phyloP scores from a whole-genome alignment of 2,113 vertebrate species.

The Stegostoma tigrinum region DNA sequence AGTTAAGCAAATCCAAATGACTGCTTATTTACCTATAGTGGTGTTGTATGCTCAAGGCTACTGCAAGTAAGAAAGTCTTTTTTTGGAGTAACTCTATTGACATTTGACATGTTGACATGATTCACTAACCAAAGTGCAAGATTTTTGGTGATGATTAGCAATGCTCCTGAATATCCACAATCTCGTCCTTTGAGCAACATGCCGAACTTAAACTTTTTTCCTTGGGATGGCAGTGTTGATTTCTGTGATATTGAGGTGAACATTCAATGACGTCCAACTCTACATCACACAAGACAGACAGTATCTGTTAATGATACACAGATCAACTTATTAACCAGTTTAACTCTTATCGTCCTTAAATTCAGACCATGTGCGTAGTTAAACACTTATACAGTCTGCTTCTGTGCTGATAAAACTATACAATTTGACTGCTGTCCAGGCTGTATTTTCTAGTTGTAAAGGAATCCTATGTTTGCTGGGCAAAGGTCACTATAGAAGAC shows the following conservation, averaged over 20 bases:
- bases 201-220: not conserved
- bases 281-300: no score
- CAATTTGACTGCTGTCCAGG: not conserved
- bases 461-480: not conserved
- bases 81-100: not conserved
- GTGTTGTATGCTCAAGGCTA: not conserved
- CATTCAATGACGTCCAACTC: not conserved
- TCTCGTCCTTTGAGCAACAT: not conserved
- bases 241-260: not conserved
- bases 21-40: not conserved
- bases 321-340: not conserved
- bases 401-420: not conserved
- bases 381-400: not conserved
- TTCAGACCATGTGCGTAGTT: not conserved
- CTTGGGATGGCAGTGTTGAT: not conserved
- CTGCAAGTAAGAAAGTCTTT: not conserved
- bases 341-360: not conserved
- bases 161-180: not conserved
- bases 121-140: not conserved
- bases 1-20: not conserved
- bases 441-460: not conserved
- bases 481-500: not conserved
- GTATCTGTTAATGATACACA: not conserved
- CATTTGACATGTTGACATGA: not conserved
- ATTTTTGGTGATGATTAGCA: not conserved